Percentiles rank a stretch among this genome's conserved stretches.
phyloP scores from a whole-genome alignment of 2,888 invertebrate species.

The Ectemnius continuus region DNA sequence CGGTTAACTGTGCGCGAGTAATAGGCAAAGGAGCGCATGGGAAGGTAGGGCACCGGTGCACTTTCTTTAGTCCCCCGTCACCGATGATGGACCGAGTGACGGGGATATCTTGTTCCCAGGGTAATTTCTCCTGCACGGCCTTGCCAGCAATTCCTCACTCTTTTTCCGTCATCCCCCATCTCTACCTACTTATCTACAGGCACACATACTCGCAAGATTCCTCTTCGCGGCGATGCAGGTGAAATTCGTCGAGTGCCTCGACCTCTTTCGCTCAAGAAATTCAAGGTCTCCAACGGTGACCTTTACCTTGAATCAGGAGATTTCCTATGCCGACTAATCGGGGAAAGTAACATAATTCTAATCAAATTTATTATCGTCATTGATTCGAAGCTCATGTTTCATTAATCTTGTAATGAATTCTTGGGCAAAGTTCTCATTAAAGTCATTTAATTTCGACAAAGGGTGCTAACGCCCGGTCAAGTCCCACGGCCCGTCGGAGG shows the following conservation, averaged over 20 bases:
- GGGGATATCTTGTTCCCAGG: conserved; percentile 26
- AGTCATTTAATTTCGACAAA: not conserved
- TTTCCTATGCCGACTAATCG: not conserved
- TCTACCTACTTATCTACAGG: not conserved
- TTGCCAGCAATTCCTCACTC: conserved; percentile 60
- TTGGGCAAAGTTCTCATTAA: not conserved
- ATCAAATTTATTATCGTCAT: no score
- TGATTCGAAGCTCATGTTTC: no score
- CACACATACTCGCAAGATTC: not conserved
- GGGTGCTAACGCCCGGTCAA: not conserved
- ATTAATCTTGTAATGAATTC: no score
- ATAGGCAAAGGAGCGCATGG: conserved; percentile 9
- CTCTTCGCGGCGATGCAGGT: conserved; percentile 40
- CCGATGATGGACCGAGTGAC: conserved; percentile 45
- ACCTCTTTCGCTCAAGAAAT: conserved; percentile 65
- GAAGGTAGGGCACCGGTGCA: conserved; percentile 5
- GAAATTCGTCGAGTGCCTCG: conserved; percentile 60
- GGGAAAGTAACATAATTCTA: not conserved
- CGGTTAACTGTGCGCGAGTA: not conserved
- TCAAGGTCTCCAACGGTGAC: conserved; percentile 2
- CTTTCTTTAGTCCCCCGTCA: conserved; percentile 47
- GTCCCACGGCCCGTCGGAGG: not conserved
- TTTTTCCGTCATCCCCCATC: conserved; percentile 26
- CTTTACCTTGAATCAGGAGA: not conserved
- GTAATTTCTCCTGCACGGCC: conserved; percentile 66